A percentile compares a stretch with the other conserved stretches of the same genome.
These are phyloP conservation scores for Isurus oxyrinchus DNA, from an alignment of 2,113 vertebrate species.

Conservation along the genomic window DNA sequence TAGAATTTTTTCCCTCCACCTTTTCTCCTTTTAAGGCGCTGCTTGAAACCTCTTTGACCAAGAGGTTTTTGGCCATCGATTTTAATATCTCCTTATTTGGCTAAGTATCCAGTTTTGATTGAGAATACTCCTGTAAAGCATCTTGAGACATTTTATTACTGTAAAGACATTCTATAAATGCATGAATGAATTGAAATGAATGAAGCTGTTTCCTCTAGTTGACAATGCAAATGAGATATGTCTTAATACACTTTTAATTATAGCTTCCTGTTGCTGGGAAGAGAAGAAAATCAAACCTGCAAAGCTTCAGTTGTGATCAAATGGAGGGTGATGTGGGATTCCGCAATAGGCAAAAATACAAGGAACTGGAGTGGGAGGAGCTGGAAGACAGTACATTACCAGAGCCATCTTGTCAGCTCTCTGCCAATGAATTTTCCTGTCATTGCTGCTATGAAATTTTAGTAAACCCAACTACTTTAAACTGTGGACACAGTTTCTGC, in stretches of 20 bases:
- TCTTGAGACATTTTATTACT: neutral
- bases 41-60: neutral
- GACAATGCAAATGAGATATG: neutral
- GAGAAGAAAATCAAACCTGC: neutral
- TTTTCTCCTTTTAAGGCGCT: neutral
- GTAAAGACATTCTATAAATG: neutral
- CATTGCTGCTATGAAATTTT: constrained; percentile 90
- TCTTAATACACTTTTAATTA: neutral
- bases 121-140: neutral
- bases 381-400: neutral
- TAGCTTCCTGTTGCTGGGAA: neutral
- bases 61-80: neutral
- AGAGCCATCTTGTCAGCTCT: constrained; percentile 49
- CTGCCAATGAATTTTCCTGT: constrained; percentile 76
- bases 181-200: neutral
- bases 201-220: neutral
- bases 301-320: constrained; percentile 37
- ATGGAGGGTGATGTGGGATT: constrained; percentile 56
- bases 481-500: constrained; percentile 93
- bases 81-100: neutral
- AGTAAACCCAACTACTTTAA: constrained; percentile 84
- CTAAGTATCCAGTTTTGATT: neutral
- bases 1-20: neutral
- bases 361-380: neutral
- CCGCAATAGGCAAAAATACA: constrained; percentile 1